These are phyloP conservation scores for Alligator mississippiensis DNA, from an alignment of 2,113 vertebrate species.

Conservation along the genomic window DNA sequence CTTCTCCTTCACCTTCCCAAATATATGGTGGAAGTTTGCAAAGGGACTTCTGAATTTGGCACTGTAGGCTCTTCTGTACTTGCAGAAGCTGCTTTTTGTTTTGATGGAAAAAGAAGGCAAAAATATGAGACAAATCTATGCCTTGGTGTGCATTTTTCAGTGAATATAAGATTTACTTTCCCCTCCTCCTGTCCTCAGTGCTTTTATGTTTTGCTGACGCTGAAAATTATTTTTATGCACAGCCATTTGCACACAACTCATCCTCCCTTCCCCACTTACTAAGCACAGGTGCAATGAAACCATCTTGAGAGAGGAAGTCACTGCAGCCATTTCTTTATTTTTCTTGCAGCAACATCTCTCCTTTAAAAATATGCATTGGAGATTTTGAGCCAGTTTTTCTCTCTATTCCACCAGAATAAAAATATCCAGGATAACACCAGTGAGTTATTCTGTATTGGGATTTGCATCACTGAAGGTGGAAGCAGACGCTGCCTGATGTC, in stretches of 20 bases:
- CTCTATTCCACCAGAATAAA: fast-evolving
- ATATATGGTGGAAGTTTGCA: background rate
- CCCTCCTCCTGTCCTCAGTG: background rate
- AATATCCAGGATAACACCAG: fast-evolving
- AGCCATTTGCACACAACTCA: background rate
- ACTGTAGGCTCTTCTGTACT: background rate
- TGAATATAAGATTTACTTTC: background rate
- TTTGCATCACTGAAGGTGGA: background rate
- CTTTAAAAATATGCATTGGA: background rate
- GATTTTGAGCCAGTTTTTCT: background rate
- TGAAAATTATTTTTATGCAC: background rate
- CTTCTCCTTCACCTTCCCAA: background rate
- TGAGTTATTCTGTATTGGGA: background rate
- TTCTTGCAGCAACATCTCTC: background rate
- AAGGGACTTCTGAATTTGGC: background rate
- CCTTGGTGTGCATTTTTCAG: fast-evolving
- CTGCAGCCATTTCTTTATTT: background rate
- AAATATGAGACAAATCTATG: background rate
- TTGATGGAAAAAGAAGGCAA: background rate
- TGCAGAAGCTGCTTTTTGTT: background rate
- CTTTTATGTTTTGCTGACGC: background rate
- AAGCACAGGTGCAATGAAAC: background rate
- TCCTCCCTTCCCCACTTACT: background rate
- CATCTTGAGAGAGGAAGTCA: background rate
- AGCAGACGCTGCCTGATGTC: too few relatives aligned